These are phyloP conservation scores for Ceriagrion tenellum DNA, from an alignment of 2,888 invertebrate genomes.

Conservation along the genomic window DNA sequence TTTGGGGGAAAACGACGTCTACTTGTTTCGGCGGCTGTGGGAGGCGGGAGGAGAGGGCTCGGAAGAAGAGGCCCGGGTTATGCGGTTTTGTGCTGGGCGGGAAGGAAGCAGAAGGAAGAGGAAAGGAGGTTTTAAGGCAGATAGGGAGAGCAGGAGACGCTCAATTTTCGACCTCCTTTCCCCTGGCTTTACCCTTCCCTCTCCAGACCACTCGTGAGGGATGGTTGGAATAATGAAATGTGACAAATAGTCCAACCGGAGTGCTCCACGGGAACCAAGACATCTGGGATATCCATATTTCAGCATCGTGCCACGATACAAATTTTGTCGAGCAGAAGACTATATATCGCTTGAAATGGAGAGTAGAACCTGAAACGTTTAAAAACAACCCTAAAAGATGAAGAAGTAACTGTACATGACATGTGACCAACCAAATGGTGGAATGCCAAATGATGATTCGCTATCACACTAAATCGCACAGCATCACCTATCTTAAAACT, in stretches of 20 bases:
- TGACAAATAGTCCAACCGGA: conserved; percentile 37
- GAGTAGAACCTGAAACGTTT: too few relatives aligned
- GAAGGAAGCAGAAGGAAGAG: neutral
- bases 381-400: too few relatives aligned
- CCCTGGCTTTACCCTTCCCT: conserved; percentile 2
- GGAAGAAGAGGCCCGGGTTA: neutral
- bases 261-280: conserved; percentile 17
- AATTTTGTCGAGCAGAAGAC: too few relatives aligned
- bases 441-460: too few relatives aligned
- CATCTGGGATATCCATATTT: neutral
- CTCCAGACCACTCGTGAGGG: neutral
- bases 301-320: too few relatives aligned
- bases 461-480: too few relatives aligned
- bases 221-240: conserved; percentile 49
- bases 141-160: neutral
- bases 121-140: too few relatives aligned
- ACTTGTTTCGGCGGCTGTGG: conserved; percentile 4
- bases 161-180: conserved; percentile 20
- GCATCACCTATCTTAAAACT: too few relatives aligned
- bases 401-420: too few relatives aligned
- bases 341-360: too few relatives aligned
- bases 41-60: neutral
- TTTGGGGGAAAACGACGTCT: neutral
- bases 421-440: too few relatives aligned
- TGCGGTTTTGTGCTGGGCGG: neutral